phyloP scores from a whole-genome alignment of 2,888 invertebrate genomes.

The Blastobasis lacticolella region DNA sequence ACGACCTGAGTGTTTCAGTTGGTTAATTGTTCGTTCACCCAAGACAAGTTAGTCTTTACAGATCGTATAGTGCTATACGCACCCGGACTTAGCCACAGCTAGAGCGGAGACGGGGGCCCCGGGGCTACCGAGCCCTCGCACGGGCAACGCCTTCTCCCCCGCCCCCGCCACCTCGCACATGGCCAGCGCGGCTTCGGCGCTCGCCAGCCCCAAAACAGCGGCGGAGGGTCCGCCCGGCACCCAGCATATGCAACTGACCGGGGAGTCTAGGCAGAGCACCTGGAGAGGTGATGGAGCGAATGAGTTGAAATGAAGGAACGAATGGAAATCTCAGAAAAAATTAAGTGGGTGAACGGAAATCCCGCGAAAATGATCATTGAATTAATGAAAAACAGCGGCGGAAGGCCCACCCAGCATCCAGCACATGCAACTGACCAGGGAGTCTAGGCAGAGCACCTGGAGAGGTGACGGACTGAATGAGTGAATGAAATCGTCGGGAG shows the following conservation, averaged over 20 bases:
- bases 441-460: constrained; percentile 44
- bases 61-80: constrained; percentile 9
- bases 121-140: constrained; percentile 31
- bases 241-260: constrained; percentile 47
- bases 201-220: constrained; percentile 33
- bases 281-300: constrained; percentile 12
- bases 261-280: constrained; percentile 40
- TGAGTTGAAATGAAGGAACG: no score
- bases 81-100: constrained; percentile 41
- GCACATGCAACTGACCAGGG: constrained; percentile 37
- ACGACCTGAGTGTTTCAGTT: no score
- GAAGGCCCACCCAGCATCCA: constrained; percentile 43
- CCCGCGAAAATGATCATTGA: no score
- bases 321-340: no score
- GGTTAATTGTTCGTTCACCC: background rate
- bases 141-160: constrained; percentile 26
- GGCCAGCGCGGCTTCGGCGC: constrained; percentile 20
- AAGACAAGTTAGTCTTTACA: background rate
- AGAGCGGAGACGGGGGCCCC: constrained; percentile 28
- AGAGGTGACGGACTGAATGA: background rate
- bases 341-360: no score
- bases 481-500: no score
- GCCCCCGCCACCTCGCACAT: constrained; percentile 33
- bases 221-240: constrained; percentile 36
- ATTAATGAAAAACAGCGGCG: constrained; percentile 33